These are phyloP conservation scores for Oreonectes daqikongensis DNA, from an alignment of 2,797 vertebrate genomes.

Conservation along the genomic window DNA sequence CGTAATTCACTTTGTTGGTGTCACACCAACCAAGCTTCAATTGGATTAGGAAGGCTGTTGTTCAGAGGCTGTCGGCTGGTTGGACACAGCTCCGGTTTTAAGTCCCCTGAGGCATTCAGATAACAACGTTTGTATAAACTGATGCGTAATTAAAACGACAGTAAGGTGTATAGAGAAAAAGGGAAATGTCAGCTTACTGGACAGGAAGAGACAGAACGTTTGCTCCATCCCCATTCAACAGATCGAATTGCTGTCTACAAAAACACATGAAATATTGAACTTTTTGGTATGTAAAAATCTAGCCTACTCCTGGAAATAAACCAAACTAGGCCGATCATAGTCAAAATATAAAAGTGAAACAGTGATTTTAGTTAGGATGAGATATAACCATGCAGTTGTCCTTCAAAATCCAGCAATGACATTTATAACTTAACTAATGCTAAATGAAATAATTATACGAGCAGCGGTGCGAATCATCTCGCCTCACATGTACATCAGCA, in stretches of 20 bases:
- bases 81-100: constrained; percentile 9
- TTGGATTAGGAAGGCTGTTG: constrained; percentile 65
- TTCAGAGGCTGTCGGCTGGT: constrained; percentile 11
- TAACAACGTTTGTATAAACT: constrained; percentile 35
- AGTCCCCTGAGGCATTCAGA: constrained; percentile 31
- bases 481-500: neutral
- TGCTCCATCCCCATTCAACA: constrained; percentile 3
- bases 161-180: constrained; percentile 18
- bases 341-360: neutral
- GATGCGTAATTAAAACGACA: constrained; percentile 26
- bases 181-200: constrained; percentile 29
- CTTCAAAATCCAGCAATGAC: no score
- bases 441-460: neutral
- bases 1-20: constrained; percentile 70
- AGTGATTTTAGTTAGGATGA: neutral
- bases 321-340: neutral
- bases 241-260: neutral
- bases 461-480: neutral
- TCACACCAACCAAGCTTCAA: constrained; percentile 54
- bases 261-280: neutral
- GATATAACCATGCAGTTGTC: neutral
- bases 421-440: neutral
- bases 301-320: neutral
- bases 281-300: neutral
- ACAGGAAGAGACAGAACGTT: constrained; percentile 6